These are phyloP conservation scores for Pseudochaenichthys georgianus DNA, from an alignment of 2,797 vertebrate species.

Conservation along the genomic window DNA sequence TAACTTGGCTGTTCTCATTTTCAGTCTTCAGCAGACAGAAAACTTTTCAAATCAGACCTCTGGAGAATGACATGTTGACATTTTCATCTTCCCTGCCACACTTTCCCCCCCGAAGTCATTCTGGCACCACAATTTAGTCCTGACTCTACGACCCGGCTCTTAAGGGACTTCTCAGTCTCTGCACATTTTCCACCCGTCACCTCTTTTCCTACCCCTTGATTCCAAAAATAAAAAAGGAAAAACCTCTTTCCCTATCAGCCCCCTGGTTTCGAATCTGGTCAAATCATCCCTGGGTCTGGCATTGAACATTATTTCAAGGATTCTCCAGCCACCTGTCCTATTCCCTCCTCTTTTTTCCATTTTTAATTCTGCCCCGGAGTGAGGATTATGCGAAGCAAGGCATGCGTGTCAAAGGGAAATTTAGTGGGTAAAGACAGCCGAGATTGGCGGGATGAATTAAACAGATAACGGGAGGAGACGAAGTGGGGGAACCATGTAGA, in stretches of 20 bases:
- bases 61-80: slow-evolving; percentile 76
- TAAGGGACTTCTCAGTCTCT: slow-evolving; percentile 67
- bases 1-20: slow-evolving; percentile 56
- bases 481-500: slow-evolving; percentile 84
- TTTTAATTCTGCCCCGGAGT: slow-evolving; percentile 89
- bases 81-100: slow-evolving; percentile 73
- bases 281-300: slow-evolving; percentile 82
- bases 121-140: slow-evolving; percentile 76
- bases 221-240: slow-evolving; percentile 72
- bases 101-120: slow-evolving; percentile 74
- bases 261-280: slow-evolving; percentile 81
- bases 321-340: slow-evolving; percentile 87
- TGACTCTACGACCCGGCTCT: slow-evolving; percentile 70
- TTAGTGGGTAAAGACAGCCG: slow-evolving; percentile 90
- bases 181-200: slow-evolving; percentile 79
- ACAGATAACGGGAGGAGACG: slow-evolving; percentile 86
- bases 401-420: slow-evolving; percentile 92
- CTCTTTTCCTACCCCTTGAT: slow-evolving; percentile 69
- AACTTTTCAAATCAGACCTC: slow-evolving; percentile 75
- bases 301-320: slow-evolving; percentile 88
- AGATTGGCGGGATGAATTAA: slow-evolving; percentile 91
- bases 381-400: slow-evolving; percentile 90
- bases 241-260: slow-evolving; percentile 65
- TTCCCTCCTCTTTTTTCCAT: slow-evolving; percentile 81
- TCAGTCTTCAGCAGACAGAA: slow-evolving; percentile 41